Conservation (phyloP, 2,797 vertebrate species). For the Tangara arthus region DNA sequence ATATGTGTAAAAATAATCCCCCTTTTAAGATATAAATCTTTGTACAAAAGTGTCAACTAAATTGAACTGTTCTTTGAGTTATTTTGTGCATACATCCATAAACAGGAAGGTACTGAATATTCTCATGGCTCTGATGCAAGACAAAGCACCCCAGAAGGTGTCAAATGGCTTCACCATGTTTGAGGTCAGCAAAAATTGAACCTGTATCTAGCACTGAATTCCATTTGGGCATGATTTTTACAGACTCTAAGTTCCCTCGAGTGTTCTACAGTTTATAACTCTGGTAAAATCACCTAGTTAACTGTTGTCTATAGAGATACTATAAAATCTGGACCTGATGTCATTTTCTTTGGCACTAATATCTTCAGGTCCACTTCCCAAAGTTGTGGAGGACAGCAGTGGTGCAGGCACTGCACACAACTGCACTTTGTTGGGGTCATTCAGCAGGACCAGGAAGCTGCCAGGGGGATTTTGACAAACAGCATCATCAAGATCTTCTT, state of each 20-base stretch:
- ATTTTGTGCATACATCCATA: not conserved
- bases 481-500: not conserved
- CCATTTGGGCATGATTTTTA: not conserved
- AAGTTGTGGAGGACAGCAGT: not conserved
- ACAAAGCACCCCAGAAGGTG: not conserved
- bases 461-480: not conserved
- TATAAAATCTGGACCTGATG: not conserved
- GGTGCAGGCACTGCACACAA: not conserved
- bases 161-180: not conserved
- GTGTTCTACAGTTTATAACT: not conserved
- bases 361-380: not conserved
- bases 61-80: not conserved
- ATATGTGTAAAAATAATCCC: not conserved
- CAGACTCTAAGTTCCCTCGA: not conserved
- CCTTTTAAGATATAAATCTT: not conserved
- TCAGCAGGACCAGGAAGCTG: not conserved
- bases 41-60: not conserved
- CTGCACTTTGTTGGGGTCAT: not conserved
- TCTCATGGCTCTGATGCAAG: not conserved
- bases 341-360: not conserved
- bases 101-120: not conserved
- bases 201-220: not conserved
- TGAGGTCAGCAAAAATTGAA: not conserved
- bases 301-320: not conserved
- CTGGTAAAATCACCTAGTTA: not conserved